Base-by-base conservation (phyloP, 2,113 vertebrate genomes). In the Salvelinus sp. region DNA sequence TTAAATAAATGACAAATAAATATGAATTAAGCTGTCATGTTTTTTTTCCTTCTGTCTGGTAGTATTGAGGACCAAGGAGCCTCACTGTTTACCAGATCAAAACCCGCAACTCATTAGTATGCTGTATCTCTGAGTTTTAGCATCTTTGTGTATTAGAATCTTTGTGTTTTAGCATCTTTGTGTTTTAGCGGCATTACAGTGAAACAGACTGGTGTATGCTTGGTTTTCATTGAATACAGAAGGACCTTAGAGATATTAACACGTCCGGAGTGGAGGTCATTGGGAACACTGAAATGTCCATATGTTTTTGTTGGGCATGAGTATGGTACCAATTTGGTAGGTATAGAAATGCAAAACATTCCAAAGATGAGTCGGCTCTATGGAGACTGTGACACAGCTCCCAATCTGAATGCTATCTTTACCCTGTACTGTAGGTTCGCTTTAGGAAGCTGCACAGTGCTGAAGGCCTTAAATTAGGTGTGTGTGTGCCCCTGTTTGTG, bases 381-480 rank as follows among this genome's bases (percentile, higher is more conserved):
- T 38, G 30, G 33, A 28, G 18, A 68, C 65, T 38, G 4, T 25
- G 22, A 28, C 10, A 30, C 16, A 33, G 4, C n/a, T 47, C 38
- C 20, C 20, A 22, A 4, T 25, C 68, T 23, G 23, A 47, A 16
- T 16, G 27, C 66, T 18, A 9, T 22, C 25, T 9, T 47, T 16
- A 57, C 47, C 70, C 14, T 66, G 47, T 33, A 65, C 22, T 66
- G 47, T 33, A 65, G 69, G 47, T 16, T 33, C 3, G 3, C 14
- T 4, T 33, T 23, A 27, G 54, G 50, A 4, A 62, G 58, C 66
- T 50, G 68, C 66, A 38, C 71, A 3, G 38, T 47, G 74, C 71
- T 83, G 84, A 84, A 88, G 77, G 74, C 72, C 74, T 75, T 88
- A 83, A 85, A 84, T 84, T 82, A 84, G 77, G 78, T 74, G 38